Percentiles rank a stretch among this genome's conserved stretches.
Evolutionary conservation across 2,888 invertebrate genomes (phyloP).

Genomic region (Alsophila aescularia): DNA sequence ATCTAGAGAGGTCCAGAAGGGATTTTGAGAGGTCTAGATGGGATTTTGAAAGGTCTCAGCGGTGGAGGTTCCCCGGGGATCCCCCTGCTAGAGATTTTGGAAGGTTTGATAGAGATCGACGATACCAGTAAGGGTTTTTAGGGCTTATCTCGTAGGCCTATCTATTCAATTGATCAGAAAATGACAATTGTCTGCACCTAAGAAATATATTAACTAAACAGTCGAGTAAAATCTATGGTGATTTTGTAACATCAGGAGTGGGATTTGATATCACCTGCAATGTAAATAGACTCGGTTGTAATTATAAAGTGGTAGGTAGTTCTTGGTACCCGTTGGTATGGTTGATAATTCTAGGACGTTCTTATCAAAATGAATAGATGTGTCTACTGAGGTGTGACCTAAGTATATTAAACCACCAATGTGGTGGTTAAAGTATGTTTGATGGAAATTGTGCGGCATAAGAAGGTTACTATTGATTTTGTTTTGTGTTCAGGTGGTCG

Average conservation of each 20-base stretch:
- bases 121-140: slow-evolving; percentile 5
- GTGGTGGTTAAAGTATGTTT: background rate
- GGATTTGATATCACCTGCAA: no score
- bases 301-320: background rate
- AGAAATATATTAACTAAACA: background rate
- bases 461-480: slow-evolving; percentile 22
- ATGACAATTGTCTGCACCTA: background rate
- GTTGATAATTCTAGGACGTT: background rate
- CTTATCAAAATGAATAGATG: slow-evolving; percentile 2
- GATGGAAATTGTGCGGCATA: slow-evolving; percentile 15
- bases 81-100: background rate
- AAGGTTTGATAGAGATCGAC: slow-evolving; percentile 10
- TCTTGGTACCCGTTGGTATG: background rate
- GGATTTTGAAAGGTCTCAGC: slow-evolving; percentile 1
- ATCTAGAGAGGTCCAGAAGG: background rate
- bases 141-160: background rate
- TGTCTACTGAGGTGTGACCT: background rate
- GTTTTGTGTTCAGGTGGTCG: slow-evolving; percentile 10
- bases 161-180: background rate
- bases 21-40: slow-evolving; percentile 12
- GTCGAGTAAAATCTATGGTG: background rate
- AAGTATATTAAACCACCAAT: background rate
- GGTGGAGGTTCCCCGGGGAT: background rate
- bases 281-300: no score
- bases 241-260: no score